These are phyloP conservation scores for Silurus glanis DNA, from an alignment of 2,113 vertebrate genomes.

Conservation along the genomic window DNA sequence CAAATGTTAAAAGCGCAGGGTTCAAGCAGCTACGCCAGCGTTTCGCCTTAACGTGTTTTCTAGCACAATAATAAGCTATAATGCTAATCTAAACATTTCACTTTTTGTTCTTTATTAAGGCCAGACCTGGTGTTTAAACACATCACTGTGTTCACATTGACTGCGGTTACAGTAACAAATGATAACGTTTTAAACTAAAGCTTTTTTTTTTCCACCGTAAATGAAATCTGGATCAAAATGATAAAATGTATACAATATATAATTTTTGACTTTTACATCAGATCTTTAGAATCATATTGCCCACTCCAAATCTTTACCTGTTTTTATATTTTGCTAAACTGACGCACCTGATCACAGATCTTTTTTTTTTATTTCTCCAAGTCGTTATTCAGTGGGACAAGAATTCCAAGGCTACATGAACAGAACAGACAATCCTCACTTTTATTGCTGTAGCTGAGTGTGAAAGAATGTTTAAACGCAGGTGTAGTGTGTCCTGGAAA, in stretches of 20 bases:
- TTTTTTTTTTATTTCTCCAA: neutral
- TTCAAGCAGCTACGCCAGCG: slow-evolving; percentile 15
- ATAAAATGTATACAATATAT: too few relatives aligned
- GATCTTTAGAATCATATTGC: too few relatives aligned
- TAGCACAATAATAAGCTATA: slow-evolving; percentile 28
- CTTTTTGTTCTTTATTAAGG: neutral
- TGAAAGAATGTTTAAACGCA: neutral
- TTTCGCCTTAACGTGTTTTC: slow-evolving; percentile 14
- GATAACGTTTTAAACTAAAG: too few relatives aligned
- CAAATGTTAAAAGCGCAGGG: neutral
- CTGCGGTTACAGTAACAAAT: neutral
- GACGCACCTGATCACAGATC: neutral
- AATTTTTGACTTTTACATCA: too few relatives aligned
- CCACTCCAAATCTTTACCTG: too few relatives aligned
- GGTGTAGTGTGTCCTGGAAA: neutral
- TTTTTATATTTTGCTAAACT: neutral
- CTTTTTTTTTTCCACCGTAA: too few relatives aligned
- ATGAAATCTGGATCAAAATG: too few relatives aligned
- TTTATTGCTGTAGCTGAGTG: neutral
- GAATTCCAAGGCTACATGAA: neutral
- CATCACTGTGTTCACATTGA: neutral
- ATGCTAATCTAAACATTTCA: neutral
- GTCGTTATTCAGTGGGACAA: neutral
- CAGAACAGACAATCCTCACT: neutral
- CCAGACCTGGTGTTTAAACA: neutral